Base-by-base conservation (phyloP, 2,888 invertebrate species). In the Drosophila infuscata region DNA sequence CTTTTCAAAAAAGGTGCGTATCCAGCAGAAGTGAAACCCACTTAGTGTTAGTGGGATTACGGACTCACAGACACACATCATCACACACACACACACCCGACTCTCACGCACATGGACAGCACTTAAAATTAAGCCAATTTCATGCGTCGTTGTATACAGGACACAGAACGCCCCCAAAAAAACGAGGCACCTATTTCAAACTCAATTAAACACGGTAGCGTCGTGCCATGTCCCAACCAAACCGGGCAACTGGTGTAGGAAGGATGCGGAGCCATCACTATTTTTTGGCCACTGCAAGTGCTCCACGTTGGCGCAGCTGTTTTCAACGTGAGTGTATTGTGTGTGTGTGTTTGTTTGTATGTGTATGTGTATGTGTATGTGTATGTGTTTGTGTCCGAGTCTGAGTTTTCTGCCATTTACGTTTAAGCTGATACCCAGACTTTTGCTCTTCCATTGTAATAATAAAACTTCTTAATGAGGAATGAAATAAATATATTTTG, bases 121-220 rank as follows among this genome's bases (percentile, higher is more conserved):
- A 69, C 73, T 72, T 75, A 68, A 71, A 85, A 84, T 74, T 89
- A 85, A 85, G 88, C 88, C 84, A 88, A 89, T 85, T 85, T 85
- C 74, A 76, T 79, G 81, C 82, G 81, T 81, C 81, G 81, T 76
- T 66, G 73, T 77, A 49, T 61, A 51, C 67, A 60, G 32, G 38
- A 32, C 48, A 58, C 60, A 63, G 52, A 51, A 53, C 54, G 43
- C 38, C 49, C 60, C 20, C 5, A 8, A n/a, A 30, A 56, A 75
- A 72, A 68, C 72, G 61, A 72, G 81, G 76, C 89, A 88, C 83
- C 90, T 86, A 90, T 90, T 87, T 90, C 89, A 87, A 90, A 87
- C 87, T 87, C 87, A 87, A 87, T 87, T 87, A 87, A 87, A 86
- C 87, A 87, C 83, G 88, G 71, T 64, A 83, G 59, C 56, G 58